Base-by-base conservation (phyloP, 2,113 vertebrate genomes). In the Tachycineta bicolor region DNA sequence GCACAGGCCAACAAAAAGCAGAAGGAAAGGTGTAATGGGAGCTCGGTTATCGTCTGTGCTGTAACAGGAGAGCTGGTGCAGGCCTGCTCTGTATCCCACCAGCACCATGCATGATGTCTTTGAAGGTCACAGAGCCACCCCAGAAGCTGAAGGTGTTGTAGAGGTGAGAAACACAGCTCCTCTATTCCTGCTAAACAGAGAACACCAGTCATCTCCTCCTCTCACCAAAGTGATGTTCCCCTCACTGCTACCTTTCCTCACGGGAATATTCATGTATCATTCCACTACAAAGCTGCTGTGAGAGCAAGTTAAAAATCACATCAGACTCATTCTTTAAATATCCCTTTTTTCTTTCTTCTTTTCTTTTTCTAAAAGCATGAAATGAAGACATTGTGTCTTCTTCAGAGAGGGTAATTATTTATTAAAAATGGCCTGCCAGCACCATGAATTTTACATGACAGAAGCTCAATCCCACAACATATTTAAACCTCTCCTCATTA, bases 371-470 rank as follows among this genome's bases (percentile, higher is more conserved):
- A 25, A 10, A 41, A 87, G 52, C 28, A 58, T 24, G n/a, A 90
- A 95, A 83, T 86, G 23, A 94, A 93, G 60, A 88, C 31, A 83
- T 77, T 18, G 11, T 68, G 47, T 64, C 73, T 88, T 80, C 52
- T 87, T 71, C 73, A 73, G 31, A 52, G 41, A 71, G 6, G 14
- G 16, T 52, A 60, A 89, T 92, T 47, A 84, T 90, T 94, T 89
- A 92, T 96, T 92, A 87, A 71, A 47, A 44, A 89, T 26, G 44
- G 80, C 56, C 79, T 86, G 52, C 68, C 59, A 92, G 73, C 41
- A 68, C 41, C 73, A 90, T 90, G 79, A 94, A 96, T 96, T 95
- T 92, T 92, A 89, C 47, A 92, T 88, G 71, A 81, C 60, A 78
- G 67, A 52, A 90, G 52, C 47, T 86, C 53, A 37, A 93, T 90